Base-by-base conservation (phyloP, 23 tunicate genomes). In the Styela clava region DNA sequence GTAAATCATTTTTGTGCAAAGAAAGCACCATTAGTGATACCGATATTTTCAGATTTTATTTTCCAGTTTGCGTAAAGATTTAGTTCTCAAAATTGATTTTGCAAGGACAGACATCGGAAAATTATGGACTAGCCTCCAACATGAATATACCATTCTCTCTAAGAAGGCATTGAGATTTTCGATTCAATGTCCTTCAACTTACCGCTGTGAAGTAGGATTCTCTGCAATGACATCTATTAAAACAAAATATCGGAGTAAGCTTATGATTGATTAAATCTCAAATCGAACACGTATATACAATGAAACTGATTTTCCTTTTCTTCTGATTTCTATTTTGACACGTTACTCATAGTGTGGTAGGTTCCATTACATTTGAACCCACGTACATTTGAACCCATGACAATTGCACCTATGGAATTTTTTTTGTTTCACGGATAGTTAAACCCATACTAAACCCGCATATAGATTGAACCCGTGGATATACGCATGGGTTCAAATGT, bases 181-280 rank as follows among this genome's bases (percentile, higher is more conserved):
- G 62, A 44, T n/a, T n/a, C n/a, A n/a, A 62, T 74, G 33, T 33
- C 32, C 74, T 73, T 74, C 74, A 74, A 74, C 87, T 74, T 74
- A 84, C 63, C 33, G 74, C 87, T 84, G 87, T 74, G 81, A 84
- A 84, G 87, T 84, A 32, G 73, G 81, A 62, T 84, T 74, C 63
- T 84, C 74, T 35, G 74, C 73, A 84, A 84, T 74, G 81, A 32
- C 28, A 37, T 74, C 81, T 63, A 74, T 84, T 36, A 74, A 84
- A 37, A 84, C 81, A 62, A 84, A 74, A 84, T 74, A 74, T 74
- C 81, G 35, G 62, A 74, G 74, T 69, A 71, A 22, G 68, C 86
- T 83, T 28, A 23, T 5, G 86, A 71, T 83, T 83, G 68, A 71
- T 28, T n/a, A n/a, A n/a, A n/a, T n/a, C n/a, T n/a, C n/a, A n/a